Evolutionary conservation across 2,113 vertebrate species (phyloP).

Genomic region (Vombatus ursinus): DNA sequence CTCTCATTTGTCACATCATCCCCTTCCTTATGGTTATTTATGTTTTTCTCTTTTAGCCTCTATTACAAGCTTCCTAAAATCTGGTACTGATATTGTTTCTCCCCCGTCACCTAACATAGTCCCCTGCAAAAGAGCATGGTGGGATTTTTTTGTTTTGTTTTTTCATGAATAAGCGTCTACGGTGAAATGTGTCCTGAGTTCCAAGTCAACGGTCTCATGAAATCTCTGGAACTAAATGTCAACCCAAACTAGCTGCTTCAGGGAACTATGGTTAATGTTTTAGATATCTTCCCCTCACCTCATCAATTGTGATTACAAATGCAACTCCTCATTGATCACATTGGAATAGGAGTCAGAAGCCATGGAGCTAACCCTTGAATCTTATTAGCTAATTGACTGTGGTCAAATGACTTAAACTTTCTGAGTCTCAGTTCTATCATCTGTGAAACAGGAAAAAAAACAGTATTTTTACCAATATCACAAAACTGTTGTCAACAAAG

Average conservation of each 20-base stretch:
- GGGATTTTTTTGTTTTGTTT: neutral
- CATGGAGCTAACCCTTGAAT: neutral
- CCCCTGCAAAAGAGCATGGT: neutral
- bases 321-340: neutral
- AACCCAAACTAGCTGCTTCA: neutral
- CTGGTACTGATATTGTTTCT: neutral
- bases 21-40: neutral
- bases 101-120: neutral
- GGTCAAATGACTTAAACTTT: neutral
- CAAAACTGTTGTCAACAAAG: neutral
- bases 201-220: neutral
- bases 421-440: neutral
- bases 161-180: neutral
- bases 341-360: neutral
- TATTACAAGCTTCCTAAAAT: neutral
- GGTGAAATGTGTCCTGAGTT: neutral
- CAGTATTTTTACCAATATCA: neutral
- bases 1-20: neutral
- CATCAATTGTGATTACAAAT: neutral
- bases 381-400: neutral
- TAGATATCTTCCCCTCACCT: neutral
- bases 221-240: neutral
- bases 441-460: neutral
- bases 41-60: neutral
- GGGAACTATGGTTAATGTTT: neutral